Base-by-base conservation (phyloP, 2,888 invertebrate species). In the Lithophane semibrunnea region DNA sequence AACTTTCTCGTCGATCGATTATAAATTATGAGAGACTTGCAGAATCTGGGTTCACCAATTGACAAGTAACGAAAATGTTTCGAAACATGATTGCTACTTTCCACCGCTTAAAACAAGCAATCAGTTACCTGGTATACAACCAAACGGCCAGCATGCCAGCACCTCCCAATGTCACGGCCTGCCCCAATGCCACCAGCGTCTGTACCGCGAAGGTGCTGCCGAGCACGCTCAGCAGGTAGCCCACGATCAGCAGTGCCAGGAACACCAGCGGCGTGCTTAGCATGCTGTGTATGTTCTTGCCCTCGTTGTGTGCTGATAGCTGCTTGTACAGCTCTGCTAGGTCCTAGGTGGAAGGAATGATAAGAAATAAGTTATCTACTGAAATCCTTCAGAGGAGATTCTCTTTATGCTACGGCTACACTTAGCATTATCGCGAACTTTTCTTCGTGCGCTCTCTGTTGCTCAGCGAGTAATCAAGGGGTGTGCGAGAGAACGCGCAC, bases 281-380 rank as follows among this genome's bases (percentile, higher is more conserved):
- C 83, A 99, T 98, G 93, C 98, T 99, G 96, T 99, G 99, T 83
- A 99, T 98, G 95, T 99, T 99, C 97, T 99, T 99, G 92, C 99
- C 98, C 92, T 99, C 99, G 95, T 99, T 99, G 97, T 99, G 99
- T 75, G 98, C 98, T 91, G 98, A 98, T 92, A 99, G 99, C 92
- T 98, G 98, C 49, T 96, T 96, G 94, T 97, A 99, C 63, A 98
- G 96, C 60, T 99, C 99, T 77, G 98, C 98, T 85, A 99, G 96
- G 92, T 99, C 99, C 98, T 98, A 92, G 3, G 13, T n/a, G 7
- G 10, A 60, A 49, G 18, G 16, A 12, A 2, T 2, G 18, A n/a
- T 5, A 24, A 1, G 3, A 42, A 76, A 58, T 16, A 16, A 5
- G 21, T 49, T 9, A 54, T 42, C 9, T 44, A 54, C 21, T 2